phyloP scores from a whole-genome alignment of 1,140 invertebrate species.

The Reticulitermes speratus region DNA sequence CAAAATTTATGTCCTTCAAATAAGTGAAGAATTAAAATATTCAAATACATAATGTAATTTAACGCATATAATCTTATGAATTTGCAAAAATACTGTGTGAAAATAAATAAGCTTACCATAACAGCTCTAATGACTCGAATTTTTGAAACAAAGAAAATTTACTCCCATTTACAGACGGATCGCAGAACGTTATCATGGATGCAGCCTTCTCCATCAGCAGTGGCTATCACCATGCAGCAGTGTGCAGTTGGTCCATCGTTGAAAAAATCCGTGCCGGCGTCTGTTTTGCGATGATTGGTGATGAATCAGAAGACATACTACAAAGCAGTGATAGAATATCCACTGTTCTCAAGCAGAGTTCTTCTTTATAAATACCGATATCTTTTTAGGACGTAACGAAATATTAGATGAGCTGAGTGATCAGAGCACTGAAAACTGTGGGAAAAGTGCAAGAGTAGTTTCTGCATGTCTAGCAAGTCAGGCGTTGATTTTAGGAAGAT shows the following conservation, averaged over 20 bases:
- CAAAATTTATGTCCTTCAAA: too few species aligned
- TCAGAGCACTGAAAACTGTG: background rate
- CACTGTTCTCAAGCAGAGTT: background rate
- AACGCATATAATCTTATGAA: too few species aligned
- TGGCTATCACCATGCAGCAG: background rate
- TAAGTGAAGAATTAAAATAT: too few species aligned
- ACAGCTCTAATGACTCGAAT: background rate
- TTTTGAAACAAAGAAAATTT: slow-evolving; percentile 10
- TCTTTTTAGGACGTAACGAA: too few species aligned
- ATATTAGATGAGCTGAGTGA: background rate
- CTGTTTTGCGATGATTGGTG: background rate
- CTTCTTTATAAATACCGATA: background rate
- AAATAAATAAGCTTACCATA: background rate
- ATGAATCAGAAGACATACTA: background rate
- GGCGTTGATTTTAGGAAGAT: background rate
- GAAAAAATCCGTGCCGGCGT: background rate
- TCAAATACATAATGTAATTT: too few species aligned
- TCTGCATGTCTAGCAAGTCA: background rate
- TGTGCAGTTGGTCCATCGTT: background rate
- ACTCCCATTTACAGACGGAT: slow-evolving; percentile 14
- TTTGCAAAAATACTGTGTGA: background rate
- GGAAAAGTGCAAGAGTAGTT: background rate
- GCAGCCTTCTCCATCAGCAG: background rate
- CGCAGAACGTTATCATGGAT: background rate
- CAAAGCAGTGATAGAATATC: background rate